Evolutionary conservation across 1,140 invertebrate species (phyloP), one percentile per base, ranked within the genome.

Genomic region (Cataglyphis hispanica): DNA sequence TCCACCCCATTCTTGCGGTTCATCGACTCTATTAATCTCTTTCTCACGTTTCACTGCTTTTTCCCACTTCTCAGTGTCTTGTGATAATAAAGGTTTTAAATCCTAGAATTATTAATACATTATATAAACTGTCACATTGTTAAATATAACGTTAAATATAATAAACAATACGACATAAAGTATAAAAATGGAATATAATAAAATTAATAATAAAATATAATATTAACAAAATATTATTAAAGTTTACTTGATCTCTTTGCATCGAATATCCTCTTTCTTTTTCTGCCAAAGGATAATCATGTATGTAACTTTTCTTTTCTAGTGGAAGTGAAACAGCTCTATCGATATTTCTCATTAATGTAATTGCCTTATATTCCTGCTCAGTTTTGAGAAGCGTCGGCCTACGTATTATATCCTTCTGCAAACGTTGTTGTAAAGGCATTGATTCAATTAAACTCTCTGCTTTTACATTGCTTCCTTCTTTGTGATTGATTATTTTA

Each of bases 1-100:
- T 74, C 94, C 94, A 13, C 93, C 93, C 93, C 93, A 95, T 89
- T 94, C 94, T 80, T 93, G 92, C 1, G 93, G 93, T 67, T 93
- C 92, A 10, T 84, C 92, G 0, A 94, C 69, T 60, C 93, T 84
- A 63, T 89, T 91, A 37, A 93, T 91, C 40, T 94, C 91, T 37
- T 91, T 85, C 50, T 91, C 92, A 7, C 85, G 88, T 75, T 94
- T 95, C 53, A 91, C 91, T 16, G 60, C 46, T 27, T 43, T n/a
- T 72, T 91, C 91, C 31, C 78, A 77, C n/a, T 89, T 83, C 0
- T 83, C 80, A 8, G 90, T 85, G 25, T 92, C 89, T 40, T 92
- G 86, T 1, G 92, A 91, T 53, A 90, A 66, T n/a, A 81, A 11
- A 8, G 66, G 40, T 76, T 92, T 91, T 8, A 93, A 56, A 84